phyloP scores from a whole-genome alignment of 2,888 invertebrate species.

The Acleris emargana region DNA sequence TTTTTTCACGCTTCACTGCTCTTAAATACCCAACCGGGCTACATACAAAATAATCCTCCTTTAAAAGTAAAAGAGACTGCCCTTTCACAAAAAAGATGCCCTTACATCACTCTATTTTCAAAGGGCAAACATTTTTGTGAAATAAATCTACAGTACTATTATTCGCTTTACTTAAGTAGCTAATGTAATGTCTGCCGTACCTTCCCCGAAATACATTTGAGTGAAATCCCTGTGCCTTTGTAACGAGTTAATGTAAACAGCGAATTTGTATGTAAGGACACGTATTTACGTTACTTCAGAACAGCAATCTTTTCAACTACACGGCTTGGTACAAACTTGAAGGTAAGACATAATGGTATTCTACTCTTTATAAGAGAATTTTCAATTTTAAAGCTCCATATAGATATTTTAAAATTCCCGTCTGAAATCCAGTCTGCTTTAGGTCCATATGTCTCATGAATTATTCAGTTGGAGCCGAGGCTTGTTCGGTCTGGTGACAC shows the following conservation, averaged over 20 bases:
- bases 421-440: constrained; percentile 81
- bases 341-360: constrained; percentile 48
- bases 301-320: constrained; percentile 17
- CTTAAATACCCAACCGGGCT: constrained; percentile 20
- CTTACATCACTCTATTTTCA: constrained; percentile 22
- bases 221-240: constrained; percentile 9
- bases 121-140: constrained; percentile 29
- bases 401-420: constrained; percentile 80
- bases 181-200: constrained; percentile 12
- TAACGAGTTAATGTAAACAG: constrained; percentile 12
- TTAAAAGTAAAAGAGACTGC: constrained; percentile 20
- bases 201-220: constrained; percentile 21
- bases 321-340: constrained; percentile 21
- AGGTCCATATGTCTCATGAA: constrained; percentile 82
- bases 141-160: constrained; percentile 21
- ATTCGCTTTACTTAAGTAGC: constrained; percentile 21
- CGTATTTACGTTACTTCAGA: constrained; percentile 21
- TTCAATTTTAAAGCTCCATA: constrained; percentile 73
- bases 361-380: constrained; percentile 67
- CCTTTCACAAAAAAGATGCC: constrained; percentile 24
- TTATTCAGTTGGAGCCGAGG: constrained; percentile 72
- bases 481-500: constrained; percentile 59
- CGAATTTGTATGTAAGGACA: constrained; percentile 8
- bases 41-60: constrained; percentile 30
- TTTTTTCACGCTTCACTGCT: constrained; percentile 25